phyloP scores from a whole-genome alignment of 37 sponge, comb jelly and placozoan genomes.

The Amphimedon queenslandica region DNA sequence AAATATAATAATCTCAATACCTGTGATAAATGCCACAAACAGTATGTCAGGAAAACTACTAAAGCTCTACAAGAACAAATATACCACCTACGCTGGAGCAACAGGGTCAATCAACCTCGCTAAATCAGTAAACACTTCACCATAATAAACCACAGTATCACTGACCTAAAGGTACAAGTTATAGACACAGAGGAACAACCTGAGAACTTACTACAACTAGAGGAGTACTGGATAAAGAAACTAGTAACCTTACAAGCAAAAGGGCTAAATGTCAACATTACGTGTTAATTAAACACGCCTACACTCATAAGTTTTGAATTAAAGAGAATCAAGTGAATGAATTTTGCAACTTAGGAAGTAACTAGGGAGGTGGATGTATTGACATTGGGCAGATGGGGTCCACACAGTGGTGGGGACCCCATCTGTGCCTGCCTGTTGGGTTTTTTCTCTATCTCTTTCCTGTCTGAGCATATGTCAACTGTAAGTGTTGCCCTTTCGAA shows the following conservation, averaged over 20 bases:
- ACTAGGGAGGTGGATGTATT: too few species aligned
- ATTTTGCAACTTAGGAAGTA: too few species aligned
- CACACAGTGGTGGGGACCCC: conserved; percentile 20
- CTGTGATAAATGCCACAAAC: conserved; percentile 31
- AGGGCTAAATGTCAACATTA: neutral
- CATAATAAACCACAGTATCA: neutral
- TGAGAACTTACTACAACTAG: neutral
- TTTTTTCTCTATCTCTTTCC: conserved; percentile 4
- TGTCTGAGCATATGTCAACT: too few species aligned
- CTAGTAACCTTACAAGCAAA: neutral
- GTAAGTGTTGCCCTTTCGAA: too few species aligned
- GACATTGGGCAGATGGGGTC: too few species aligned
- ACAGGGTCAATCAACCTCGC: neutral
- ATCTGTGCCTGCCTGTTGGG: conserved; percentile 4
- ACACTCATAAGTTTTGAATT: too few species aligned
- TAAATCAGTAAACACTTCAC: neutral
- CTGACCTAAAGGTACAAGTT: neutral
- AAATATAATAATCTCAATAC: conserved; percentile 31
- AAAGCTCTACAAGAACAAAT: conserved; percentile 7
- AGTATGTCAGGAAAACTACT: conserved; percentile 29
- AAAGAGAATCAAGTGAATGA: too few species aligned
- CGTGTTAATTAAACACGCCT: too few species aligned
- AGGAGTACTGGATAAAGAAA: neutral
- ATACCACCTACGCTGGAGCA: conserved; percentile 6
- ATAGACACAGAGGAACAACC: neutral